Evolutionary conservation across 2,113 vertebrate species (phyloP), one percentile per base, ranked within the genome.

Genomic region (Misgurnus mizolepis): DNA sequence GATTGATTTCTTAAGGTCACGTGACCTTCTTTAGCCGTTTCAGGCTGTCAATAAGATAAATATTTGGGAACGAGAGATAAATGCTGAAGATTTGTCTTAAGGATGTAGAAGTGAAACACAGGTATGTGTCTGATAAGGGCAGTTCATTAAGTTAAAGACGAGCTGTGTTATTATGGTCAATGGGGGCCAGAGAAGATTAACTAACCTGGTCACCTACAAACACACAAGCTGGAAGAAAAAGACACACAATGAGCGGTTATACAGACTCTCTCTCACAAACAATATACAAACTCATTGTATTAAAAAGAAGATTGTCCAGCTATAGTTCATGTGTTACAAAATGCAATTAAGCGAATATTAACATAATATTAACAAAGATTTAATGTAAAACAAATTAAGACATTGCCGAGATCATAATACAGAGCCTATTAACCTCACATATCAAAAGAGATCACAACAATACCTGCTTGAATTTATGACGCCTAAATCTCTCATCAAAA

Each of bases 131-230:
- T 74, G 61, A 74, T 27, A 75, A 64, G 2, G 18, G 40, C 49
- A 71, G 50, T 58, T 58, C 27, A 73, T 45, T 17, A 43, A 47
- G 58, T 34, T 34, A 45, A 66, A 56, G 55, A 11, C 68, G 78
- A 53, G 78, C 65, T 67, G 67, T 50, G 67, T 58, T 47, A 40
- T 76, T 77, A 78, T 40, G 22, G 60, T 50, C 61, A 56, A 65
- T 40, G 56, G 67, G 5, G 18, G 62, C 70, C 34, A 70, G 55
- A 75, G 64, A 62, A 40, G 45, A 79, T 83, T 56, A 83, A 66
- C 60, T 55, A 75, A 71, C 39, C 47, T 45, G n/a, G 69, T 62
- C 50, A 18, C 4, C 34, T 11, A 60, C 40, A 43, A 62, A 58
- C 12, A 9, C 49, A 65, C 11, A 50, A 1, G 3, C 58, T 34